phyloP scores from a whole-genome alignment of 1,140 invertebrate species.

The Lerema accius region DNA sequence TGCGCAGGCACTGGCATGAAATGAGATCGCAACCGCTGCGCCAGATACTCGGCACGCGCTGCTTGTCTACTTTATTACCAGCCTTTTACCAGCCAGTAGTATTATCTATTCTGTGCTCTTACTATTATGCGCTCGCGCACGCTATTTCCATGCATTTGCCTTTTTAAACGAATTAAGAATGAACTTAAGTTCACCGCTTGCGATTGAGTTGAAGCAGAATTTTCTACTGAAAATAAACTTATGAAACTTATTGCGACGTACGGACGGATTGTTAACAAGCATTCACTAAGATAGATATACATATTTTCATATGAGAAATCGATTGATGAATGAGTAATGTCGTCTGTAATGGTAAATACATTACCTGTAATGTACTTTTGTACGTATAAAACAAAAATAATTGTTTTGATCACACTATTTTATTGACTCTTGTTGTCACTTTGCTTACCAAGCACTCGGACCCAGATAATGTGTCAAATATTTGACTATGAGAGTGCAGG shows the following conservation, averaged over 20 bases:
- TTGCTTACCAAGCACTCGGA: background rate
- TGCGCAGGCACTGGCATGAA: slow-evolving; percentile 44
- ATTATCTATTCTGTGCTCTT: background rate
- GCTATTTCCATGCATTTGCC: background rate
- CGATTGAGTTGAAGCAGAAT: background rate
- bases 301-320: no score
- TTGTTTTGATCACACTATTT: background rate
- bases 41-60: slow-evolving; percentile 44
- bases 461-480: background rate
- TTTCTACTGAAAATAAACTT: no score
- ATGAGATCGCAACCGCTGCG: slow-evolving; percentile 41
- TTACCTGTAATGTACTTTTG: no score
- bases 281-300: no score
- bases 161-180: slow-evolving; percentile 8
- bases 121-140: slow-evolving; percentile 4
- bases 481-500: background rate
- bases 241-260: no score
- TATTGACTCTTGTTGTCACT: background rate
- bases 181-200: background rate
- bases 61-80: slow-evolving; percentile 32
- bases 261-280: no score
- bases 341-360: no score
- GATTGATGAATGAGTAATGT: no score
- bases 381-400: background rate
- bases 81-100: slow-evolving; percentile 17